Evolutionary conservation across 2,888 invertebrate species (phyloP).

Genomic region (Seira musarum): DNA sequence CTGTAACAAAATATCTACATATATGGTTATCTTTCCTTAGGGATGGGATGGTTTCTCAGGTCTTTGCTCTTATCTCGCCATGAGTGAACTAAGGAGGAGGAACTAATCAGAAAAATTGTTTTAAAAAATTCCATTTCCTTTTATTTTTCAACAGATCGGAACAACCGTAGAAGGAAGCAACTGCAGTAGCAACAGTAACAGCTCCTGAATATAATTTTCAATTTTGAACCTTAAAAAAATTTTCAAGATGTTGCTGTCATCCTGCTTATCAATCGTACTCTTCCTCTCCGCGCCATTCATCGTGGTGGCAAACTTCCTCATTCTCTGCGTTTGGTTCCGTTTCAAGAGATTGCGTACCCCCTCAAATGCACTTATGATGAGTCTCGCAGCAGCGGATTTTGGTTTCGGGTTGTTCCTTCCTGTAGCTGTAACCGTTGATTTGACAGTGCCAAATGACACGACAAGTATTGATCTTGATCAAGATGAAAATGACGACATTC

Average conservation of each 20-base stretch:
- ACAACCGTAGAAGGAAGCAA: neutral
- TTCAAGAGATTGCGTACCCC: conserved; percentile 78
- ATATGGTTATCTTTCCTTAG: too few species aligned
- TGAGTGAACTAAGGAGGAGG: neutral
- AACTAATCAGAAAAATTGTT: too few species aligned
- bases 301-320: conserved; percentile 77
- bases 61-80: neutral
- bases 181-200: too few species aligned
- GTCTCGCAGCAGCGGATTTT: conserved; percentile 77
- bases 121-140: neutral
- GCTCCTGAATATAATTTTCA: too few species aligned
- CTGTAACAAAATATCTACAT: too few species aligned
- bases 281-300: conserved; percentile 74
- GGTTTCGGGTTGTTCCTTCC: conserved; percentile 78
- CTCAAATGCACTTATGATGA: conserved; percentile 78
- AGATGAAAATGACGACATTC: neutral
- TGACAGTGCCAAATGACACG: conserved; percentile 71
- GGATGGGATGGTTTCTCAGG: too few species aligned
- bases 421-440: conserved; percentile 76
- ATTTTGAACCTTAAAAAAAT: too few species aligned
- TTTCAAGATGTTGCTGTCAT: conserved; percentile 56
- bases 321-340: conserved; percentile 77
- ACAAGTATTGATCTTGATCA: neutral
- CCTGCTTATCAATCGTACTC: conserved; percentile 62
- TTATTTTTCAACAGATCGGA: neutral